Evolutionary conservation across 2,797 vertebrate genomes (phyloP), one percentile per base, ranked within the genome.

Genomic region (Urophycis tenuis): DNA sequence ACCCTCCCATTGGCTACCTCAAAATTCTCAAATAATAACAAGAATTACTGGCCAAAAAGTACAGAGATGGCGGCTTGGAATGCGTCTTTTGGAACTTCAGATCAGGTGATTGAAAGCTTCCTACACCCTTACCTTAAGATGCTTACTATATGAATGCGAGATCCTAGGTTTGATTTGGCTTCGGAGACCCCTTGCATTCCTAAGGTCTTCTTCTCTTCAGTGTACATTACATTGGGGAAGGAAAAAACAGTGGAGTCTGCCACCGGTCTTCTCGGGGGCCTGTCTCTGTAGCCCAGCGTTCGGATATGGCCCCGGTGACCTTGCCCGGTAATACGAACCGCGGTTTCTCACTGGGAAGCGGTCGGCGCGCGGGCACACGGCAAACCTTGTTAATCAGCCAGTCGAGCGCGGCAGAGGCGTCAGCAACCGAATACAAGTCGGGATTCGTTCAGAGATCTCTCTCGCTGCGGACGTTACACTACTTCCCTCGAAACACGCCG

Each of bases 351-450:
- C 75, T 80, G 71, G 81, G 81, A 77, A 77, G 78, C 75, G 9
- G 53, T 22, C 74, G 49, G 74, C n/a, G 36, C 80, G 80, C 80
- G 78, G 29, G 78, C 84, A 84, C 41, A 81, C 69, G 83, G 83
- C 81, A 79, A 25, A 83, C 82, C 82, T 78, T 87, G 86, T 89
- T 92, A 90, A 92, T 91, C 85, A 89, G 80, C 76, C 60, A 78
- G 85, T 80, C 36, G 78, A 88, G 53, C 53, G 82, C 85, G 86
- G 85, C 78, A 83, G 85, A 86, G 81, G 88, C 81, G 85, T 85
- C 84, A 89, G 81, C 74, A 77, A 74, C 53, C 69, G 77, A 53
- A 82, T 90, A 84, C 93, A 92, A 89, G 92, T 93, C 73, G 22
- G 85, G 92, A 94, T 93, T 86, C 88, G 92, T 87, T 91, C 78